Percentiles rank a stretch among this genome's conserved stretches.
Evolutionary conservation across 1,140 invertebrate genomes (phyloP).

Genomic region (Nebria ingens): DNA sequence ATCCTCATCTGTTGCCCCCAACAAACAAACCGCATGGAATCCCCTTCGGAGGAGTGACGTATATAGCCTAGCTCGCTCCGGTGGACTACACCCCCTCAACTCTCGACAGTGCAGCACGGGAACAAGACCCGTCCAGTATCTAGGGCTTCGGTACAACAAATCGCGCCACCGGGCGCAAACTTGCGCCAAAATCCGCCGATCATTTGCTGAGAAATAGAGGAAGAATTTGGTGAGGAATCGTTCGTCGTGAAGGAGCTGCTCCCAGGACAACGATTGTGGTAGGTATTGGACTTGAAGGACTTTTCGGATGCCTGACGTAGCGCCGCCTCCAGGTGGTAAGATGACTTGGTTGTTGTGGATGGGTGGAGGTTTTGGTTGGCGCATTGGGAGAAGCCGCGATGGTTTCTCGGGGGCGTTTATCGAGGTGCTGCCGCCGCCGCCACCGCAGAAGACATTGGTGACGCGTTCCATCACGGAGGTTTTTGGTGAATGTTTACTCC

Average conservation of each 20-base stretch:
- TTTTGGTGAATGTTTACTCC: constrained; percentile 50
- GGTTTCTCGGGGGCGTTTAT: constrained; percentile 41
- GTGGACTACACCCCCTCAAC: constrained; percentile 51
- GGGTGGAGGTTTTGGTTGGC: constrained; percentile 17
- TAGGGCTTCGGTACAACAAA: constrained; percentile 69
- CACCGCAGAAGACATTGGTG: constrained; percentile 70
- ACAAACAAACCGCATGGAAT: constrained; percentile 72
- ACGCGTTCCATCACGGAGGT: constrained; percentile 73
- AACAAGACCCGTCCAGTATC: constrained; percentile 73
- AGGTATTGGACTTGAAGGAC: constrained; percentile 26
- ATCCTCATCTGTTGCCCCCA: constrained; percentile 81
- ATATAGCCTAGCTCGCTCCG: constrained; percentile 62
- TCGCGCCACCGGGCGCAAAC: constrained; percentile 78
- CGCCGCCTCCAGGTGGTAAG: too few species aligned
- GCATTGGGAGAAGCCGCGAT: constrained; percentile 22
- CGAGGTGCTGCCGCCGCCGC: constrained; percentile 36
- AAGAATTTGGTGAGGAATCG: constrained; percentile 76
- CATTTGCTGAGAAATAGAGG: constrained; percentile 68
- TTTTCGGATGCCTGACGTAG: constrained; percentile 12
- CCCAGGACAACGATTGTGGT: constrained; percentile 50
- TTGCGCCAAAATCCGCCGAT: constrained; percentile 67
- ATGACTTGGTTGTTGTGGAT: constrained; percentile 22
- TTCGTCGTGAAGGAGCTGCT: constrained; percentile 72
- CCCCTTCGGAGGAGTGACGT: constrained; percentile 71
- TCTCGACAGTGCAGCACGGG: constrained; percentile 77